These are phyloP conservation scores for Neofelis nebulosa DNA, from an alignment of 2,113 vertebrate genomes.

Conservation along the genomic window DNA sequence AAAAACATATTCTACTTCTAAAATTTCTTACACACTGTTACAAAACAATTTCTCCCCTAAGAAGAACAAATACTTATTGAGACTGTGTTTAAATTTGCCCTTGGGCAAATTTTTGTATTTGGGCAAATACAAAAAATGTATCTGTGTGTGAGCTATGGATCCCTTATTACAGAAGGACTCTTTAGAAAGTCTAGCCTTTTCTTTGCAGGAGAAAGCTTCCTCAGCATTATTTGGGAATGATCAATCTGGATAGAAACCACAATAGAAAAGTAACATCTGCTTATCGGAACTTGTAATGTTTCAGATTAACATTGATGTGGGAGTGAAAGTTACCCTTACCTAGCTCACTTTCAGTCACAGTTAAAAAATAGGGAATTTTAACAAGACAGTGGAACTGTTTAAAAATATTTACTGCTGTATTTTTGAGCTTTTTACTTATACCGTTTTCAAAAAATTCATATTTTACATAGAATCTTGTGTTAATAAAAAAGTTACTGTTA, in stretches of 20 bases:
- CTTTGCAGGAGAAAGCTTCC: background rate
- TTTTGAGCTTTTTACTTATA: background rate
- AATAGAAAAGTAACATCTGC: background rate
- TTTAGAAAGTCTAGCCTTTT: background rate
- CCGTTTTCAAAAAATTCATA: background rate
- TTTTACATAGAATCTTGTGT: background rate
- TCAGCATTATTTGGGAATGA: background rate
- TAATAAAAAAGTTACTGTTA: background rate
- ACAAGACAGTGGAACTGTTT: background rate
- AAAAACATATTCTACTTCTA: background rate
- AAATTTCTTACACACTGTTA: background rate
- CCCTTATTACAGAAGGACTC: background rate
- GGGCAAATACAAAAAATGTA: too few relatives aligned
- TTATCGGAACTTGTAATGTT: background rate
- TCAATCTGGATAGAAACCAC: background rate
- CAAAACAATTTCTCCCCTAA: background rate
- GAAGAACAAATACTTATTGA: constrained; percentile 1
- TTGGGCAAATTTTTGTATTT: too few relatives aligned
- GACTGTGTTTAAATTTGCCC: background rate
- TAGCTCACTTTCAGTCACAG: background rate
- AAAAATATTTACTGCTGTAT: background rate
- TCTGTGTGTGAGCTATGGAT: background rate
- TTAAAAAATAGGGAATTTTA: background rate
- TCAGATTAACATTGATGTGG: background rate
- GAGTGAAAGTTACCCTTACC: background rate